A percentile compares a stretch with the other conserved stretches of the same genome.
These are phyloP conservation scores for Zaprionus ornatus DNA, from an alignment of 1,140 invertebrate genomes.

Conservation along the genomic window DNA sequence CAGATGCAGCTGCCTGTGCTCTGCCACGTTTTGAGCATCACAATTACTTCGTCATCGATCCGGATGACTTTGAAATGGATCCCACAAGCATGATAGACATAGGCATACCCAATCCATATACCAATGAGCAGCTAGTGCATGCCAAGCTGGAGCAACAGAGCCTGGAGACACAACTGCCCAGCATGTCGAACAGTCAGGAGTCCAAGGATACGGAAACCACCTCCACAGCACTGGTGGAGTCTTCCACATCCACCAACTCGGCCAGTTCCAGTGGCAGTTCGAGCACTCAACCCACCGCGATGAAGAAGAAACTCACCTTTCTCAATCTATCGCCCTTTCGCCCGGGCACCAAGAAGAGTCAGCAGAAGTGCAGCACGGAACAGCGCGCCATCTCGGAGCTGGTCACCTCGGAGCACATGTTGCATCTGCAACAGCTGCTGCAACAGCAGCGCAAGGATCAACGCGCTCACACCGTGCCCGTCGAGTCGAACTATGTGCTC, in stretches of 20 bases:
- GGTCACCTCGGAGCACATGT: constrained; percentile 74
- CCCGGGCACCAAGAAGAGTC: constrained; percentile 39
- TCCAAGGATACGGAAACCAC: constrained; percentile 80
- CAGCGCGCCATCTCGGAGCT: constrained; percentile 70
- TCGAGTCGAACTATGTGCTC: constrained; percentile 81
- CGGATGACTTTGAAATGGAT: constrained; percentile 62
- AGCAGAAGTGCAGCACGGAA: constrained; percentile 29
- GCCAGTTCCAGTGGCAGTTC: constrained; percentile 61
- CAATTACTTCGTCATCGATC: constrained; percentile 82
- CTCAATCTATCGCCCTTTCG: constrained; percentile 78
- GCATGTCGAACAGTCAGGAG: constrained; percentile 80
- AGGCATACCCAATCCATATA: constrained; percentile 79
- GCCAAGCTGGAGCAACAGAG: constrained; percentile 72
- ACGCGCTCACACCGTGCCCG: constrained; percentile 73
- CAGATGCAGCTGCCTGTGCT: constrained; percentile 23
- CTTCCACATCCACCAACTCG: constrained; percentile 74
- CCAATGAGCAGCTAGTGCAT: constrained; percentile 73
- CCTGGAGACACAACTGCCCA: constrained; percentile 56
- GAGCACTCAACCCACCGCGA: constrained; percentile 47
- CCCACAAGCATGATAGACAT: constrained; percentile 54
- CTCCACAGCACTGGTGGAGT: constrained; percentile 75
- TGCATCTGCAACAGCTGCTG: constrained; percentile 72
- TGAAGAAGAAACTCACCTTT: constrained; percentile 73
- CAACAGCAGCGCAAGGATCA: constrained; percentile 59
- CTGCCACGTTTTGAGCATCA: constrained; percentile 73